Conservation (phyloP, 2,113 vertebrate genomes). For the Rhinopomastus cyanomelas region DNA sequence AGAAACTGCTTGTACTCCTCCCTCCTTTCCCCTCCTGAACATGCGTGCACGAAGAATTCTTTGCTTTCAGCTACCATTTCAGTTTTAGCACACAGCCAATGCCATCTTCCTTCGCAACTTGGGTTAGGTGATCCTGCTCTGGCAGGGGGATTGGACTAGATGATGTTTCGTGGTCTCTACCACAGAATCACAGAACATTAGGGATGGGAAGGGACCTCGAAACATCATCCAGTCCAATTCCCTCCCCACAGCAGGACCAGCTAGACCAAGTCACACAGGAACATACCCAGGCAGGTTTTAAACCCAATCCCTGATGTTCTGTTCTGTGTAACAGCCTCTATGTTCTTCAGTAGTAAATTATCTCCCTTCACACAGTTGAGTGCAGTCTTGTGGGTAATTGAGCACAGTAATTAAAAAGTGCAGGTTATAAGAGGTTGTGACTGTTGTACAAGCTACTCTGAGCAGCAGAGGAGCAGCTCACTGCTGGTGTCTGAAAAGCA, state of each 20-base stretch:
- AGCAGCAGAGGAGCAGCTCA: neutral
- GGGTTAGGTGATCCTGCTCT: too few relatives aligned
- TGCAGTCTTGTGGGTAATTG: neutral
- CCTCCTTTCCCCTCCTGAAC: neutral
- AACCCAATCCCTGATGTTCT: too few relatives aligned
- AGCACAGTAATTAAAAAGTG: neutral
- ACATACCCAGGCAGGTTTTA: too few relatives aligned
- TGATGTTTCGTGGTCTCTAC: too few relatives aligned
- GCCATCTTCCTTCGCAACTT: too few relatives aligned
- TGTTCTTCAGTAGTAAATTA: neutral
- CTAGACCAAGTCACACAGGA: too few relatives aligned
- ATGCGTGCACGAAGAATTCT: neutral
- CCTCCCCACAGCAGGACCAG: too few relatives aligned
- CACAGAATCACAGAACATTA: too few relatives aligned
- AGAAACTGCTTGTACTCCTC: neutral
- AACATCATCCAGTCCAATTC: too few relatives aligned
- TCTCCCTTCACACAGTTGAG: neutral
- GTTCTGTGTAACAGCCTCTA: neutral
- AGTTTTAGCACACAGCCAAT: neutral
- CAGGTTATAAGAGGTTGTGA: neutral
- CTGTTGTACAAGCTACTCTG: neutral
- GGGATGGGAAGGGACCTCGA: too few relatives aligned
- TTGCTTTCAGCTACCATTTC: neutral
- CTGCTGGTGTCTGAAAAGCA: neutral
- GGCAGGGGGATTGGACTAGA: too few relatives aligned